phyloP scores from a whole-genome alignment of 2,113 vertebrate species.

The Speoplatyrhinus poulsoni region DNA sequence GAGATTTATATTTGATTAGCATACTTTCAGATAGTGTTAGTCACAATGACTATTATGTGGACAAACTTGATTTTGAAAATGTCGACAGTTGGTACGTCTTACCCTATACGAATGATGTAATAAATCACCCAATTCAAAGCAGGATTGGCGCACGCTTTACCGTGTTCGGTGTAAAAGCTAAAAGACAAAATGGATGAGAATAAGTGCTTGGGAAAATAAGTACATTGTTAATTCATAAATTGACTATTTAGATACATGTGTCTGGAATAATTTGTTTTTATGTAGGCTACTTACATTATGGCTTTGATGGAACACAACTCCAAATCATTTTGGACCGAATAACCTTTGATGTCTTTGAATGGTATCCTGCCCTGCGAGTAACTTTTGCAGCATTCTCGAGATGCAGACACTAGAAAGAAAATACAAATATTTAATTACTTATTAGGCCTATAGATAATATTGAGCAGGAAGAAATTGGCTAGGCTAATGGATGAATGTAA shows the following conservation, averaged over 20 bases:
- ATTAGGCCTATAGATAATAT: neutral
- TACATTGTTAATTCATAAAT: neutral
- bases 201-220: neutral
- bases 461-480: neutral
- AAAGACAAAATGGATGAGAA: neutral
- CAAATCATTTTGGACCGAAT: constrained; percentile 52
- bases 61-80: neutral
- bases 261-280: neutral
- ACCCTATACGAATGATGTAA: constrained; percentile 53
- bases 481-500: neutral
- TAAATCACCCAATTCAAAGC: constrained; percentile 61
- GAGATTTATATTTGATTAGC: neutral
- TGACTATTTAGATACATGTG: neutral
- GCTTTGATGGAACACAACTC: constrained; percentile 56
- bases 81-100: neutral
- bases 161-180: constrained; percentile 64
- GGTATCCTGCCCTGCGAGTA: constrained; percentile 33
- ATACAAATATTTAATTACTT: neutral
- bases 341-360: constrained; percentile 24
- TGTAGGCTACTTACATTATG: constrained; percentile 59
- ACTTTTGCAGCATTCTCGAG: constrained; percentile 48
- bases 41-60: neutral
- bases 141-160: constrained; percentile 55
- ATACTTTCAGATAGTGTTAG: neutral
- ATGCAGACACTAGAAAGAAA: constrained; percentile 15